Conservation (phyloP, 2,888 invertebrate genomes). For the Cerceris rybyensis region DNA sequence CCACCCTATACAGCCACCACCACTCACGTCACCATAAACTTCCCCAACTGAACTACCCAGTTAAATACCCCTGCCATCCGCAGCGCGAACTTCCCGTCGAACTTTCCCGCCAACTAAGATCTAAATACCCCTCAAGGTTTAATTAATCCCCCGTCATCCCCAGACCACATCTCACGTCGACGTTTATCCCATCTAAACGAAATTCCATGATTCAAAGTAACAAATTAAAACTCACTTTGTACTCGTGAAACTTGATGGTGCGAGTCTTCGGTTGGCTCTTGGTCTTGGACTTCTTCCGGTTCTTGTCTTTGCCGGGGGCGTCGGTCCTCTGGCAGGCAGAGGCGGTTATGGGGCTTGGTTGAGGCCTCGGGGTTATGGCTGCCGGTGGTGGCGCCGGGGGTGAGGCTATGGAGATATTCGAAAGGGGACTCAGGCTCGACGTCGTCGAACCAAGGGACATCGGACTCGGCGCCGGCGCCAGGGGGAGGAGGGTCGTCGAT, state of each 20-base stretch:
- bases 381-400: conserved; percentile 84
- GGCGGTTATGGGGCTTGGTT: conserved; percentile 79
- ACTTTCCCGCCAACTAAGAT: too few species aligned
- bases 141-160: too few species aligned
- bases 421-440: conserved; percentile 87
- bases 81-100: too few species aligned
- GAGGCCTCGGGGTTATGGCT: conserved; percentile 82
- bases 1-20: too few species aligned
- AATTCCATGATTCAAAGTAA: not conserved
- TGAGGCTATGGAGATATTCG: conserved; percentile 85
- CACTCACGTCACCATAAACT: too few species aligned
- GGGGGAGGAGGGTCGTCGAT: conserved; percentile 82
- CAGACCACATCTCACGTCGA: too few species aligned
- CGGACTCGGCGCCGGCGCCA: conserved; percentile 83
- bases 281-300: conserved; percentile 91
- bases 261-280: conserved; percentile 91
- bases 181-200: not conserved
- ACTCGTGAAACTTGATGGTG: conserved; percentile 98
- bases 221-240: conserved; percentile 84
- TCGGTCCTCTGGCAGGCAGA: conserved; percentile 85
- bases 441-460: conserved; percentile 85
- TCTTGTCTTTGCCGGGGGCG: conserved; percentile 86
- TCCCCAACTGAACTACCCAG: too few species aligned
- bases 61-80: too few species aligned
- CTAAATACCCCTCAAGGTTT: too few species aligned